Evolutionary conservation across 53 echinoderm and acorn worm species (phyloP).

Genomic region (Actinopyga echinites): DNA sequence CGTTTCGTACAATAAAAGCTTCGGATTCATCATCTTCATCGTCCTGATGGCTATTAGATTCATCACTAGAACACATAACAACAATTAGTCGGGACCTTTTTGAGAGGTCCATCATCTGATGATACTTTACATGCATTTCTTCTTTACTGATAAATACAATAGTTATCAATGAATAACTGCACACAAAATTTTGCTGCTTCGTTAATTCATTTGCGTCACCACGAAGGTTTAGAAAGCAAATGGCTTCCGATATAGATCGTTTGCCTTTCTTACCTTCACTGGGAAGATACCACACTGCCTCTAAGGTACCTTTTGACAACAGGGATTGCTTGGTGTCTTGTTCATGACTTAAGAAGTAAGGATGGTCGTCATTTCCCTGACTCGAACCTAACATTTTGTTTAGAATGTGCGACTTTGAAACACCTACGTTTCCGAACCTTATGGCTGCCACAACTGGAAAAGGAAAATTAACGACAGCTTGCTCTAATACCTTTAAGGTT

Average conservation of each 20-base stretch:
- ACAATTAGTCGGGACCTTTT: too few species aligned
- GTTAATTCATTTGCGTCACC: background rate
- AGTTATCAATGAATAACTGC: background rate
- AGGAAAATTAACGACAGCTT: background rate
- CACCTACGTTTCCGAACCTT: background rate
- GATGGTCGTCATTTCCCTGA: conserved; percentile 23
- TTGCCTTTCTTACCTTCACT: background rate
- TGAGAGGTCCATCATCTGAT: too few species aligned
- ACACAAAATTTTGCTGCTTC: background rate
- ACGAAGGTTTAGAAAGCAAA: background rate
- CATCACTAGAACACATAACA: too few species aligned
- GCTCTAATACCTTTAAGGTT: background rate
- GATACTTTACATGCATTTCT: background rate
- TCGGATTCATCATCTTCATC: too few species aligned
- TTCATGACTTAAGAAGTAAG: background rate
- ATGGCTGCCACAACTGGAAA: background rate
- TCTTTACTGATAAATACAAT: background rate
- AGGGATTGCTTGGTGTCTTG: background rate
- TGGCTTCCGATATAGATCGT: background rate
- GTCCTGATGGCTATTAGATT: too few species aligned
- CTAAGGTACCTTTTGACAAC: conserved; percentile 5
- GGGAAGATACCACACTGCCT: background rate
- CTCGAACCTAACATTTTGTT: background rate
- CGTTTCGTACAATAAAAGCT: background rate
- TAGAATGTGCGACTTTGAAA: background rate